A percentile compares a stretch with the other conserved stretches of the same genome.
These are phyloP conservation scores for Mimas tiliae DNA, from an alignment of 2,888 invertebrate species.

Conservation along the genomic window DNA sequence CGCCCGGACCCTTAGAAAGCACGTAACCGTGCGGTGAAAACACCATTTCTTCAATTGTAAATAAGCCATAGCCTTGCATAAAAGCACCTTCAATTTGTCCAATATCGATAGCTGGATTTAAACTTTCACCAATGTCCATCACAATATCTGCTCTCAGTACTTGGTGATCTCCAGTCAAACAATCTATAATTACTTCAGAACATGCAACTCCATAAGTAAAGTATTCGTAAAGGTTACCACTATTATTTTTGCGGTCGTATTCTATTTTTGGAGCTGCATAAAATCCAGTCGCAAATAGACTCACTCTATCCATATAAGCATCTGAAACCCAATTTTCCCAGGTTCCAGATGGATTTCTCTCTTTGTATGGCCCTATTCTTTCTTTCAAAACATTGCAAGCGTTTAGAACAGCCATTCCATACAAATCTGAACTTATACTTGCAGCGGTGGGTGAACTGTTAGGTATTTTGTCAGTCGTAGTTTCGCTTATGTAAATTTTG, in stretches of 20 bases:
- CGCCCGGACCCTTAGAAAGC: constrained; percentile 91
- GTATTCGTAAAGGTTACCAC: constrained; percentile 89
- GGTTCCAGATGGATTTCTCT: constrained; percentile 86
- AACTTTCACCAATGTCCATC: constrained; percentile 94
- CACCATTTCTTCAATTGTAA: constrained; percentile 92
- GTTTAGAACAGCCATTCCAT: constrained; percentile 91
- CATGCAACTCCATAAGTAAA: constrained; percentile 92
- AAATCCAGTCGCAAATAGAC: constrained; percentile 90
- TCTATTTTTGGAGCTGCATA: constrained; percentile 88
- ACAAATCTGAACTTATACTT: constrained; percentile 91
- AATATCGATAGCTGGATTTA: constrained; percentile 96
- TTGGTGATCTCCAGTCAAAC: constrained; percentile 94
- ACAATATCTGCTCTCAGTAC: constrained; percentile 93
- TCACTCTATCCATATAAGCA: constrained; percentile 89
- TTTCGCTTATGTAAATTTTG: constrained; percentile 89
- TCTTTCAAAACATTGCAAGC: constrained; percentile 88
- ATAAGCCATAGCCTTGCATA: constrained; percentile 93
- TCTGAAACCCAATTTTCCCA: constrained; percentile 92
- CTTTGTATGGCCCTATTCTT: constrained; percentile 87
- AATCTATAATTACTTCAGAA: constrained; percentile 94
- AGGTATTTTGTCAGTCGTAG: constrained; percentile 92
- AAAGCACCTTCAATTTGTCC: constrained; percentile 96
- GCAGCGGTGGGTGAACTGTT: constrained; percentile 92
- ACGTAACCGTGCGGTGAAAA: constrained; percentile 89
- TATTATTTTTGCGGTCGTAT: constrained; percentile 86